A percentile compares a stretch with the other conserved stretches of the same genome.
phyloP scores from a whole-genome alignment of 2,113 vertebrate species.

The Patagioenas fasciata region DNA sequence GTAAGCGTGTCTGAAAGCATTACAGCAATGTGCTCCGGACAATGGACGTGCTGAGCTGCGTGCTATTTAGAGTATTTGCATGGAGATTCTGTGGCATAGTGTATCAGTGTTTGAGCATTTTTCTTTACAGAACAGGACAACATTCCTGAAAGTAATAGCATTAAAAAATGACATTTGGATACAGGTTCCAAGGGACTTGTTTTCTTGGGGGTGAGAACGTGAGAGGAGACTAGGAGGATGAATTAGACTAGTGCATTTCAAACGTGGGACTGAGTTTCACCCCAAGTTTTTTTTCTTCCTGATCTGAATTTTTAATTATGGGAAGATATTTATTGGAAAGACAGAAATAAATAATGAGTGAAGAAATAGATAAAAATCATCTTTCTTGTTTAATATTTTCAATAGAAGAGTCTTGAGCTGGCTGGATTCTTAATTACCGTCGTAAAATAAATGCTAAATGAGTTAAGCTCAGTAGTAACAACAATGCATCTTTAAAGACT shows the following conservation, averaged over 20 bases:
- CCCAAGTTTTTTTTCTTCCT: background rate
- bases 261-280: background rate
- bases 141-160: background rate
- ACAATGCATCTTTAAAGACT: constrained; percentile 2
- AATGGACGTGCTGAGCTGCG: constrained; percentile 12
- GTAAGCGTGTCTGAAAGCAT: constrained; percentile 30
- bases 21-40: background rate
- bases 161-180: background rate
- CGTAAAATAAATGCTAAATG: background rate
- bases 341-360: background rate
- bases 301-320: background rate
- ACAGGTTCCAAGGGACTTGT: background rate
- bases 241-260: background rate
- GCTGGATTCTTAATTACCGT: background rate
- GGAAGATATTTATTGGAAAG: background rate
- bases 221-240: background rate
- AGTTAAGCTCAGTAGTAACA: background rate
- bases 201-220: background rate
- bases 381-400: background rate
- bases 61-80: constrained; percentile 38
- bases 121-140: background rate
- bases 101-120: background rate
- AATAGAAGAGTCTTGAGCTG: background rate
- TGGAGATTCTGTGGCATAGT: background rate
- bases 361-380: background rate